Evolutionary conservation across 2,797 vertebrate genomes (phyloP).

Genomic region (Apodemus agrarius): DNA sequence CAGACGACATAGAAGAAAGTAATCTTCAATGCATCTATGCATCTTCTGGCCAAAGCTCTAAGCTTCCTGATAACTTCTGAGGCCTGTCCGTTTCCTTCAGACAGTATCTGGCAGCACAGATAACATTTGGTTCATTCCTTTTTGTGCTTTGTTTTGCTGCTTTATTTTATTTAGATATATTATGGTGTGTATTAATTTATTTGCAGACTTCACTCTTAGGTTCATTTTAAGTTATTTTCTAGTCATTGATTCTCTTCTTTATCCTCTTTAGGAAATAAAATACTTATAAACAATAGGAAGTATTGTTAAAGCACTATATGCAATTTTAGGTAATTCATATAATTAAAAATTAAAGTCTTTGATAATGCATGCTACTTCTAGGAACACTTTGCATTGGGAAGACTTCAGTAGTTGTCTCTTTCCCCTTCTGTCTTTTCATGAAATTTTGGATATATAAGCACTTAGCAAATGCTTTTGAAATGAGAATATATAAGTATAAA

Average conservation of each 20-base stretch:
- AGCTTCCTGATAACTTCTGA: not conserved
- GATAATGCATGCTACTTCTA: not conserved
- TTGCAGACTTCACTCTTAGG: not conserved
- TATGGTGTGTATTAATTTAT: not conserved
- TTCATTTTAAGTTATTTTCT: not conserved
- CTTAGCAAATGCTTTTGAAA: not conserved
- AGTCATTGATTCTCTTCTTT: not conserved
- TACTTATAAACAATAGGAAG: not conserved
- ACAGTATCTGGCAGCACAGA: not conserved
- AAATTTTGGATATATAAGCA: not conserved
- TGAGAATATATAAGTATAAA: constrained; percentile 41
- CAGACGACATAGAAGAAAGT: not conserved
- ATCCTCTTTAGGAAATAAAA: not conserved
- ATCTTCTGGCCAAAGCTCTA: not conserved
- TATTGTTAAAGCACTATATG: not conserved
- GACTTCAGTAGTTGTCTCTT: not conserved
- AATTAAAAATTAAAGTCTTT: constrained; percentile 6
- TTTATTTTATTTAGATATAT: constrained; percentile 1
- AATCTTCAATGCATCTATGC: not conserved
- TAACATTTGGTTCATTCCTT: not conserved
- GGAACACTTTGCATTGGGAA: not conserved
- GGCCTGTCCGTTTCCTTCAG: not conserved
- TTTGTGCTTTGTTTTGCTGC: not conserved
- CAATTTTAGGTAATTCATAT: not conserved
- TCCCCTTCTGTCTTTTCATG: not conserved